Base-by-base conservation (phyloP, 2,113 vertebrate species). In the Anguilla rostrata region DNA sequence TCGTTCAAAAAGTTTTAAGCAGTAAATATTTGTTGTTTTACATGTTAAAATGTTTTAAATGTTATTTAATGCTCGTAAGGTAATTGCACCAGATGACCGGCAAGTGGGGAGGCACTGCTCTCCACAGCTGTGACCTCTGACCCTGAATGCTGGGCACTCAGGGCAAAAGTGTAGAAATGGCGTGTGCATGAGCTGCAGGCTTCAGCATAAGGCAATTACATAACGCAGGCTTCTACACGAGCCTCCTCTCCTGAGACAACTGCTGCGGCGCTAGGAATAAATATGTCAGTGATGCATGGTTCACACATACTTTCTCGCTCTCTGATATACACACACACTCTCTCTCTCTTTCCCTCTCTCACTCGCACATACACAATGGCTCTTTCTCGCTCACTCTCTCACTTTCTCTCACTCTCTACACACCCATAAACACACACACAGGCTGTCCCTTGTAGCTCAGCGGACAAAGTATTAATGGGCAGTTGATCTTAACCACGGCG, bases 21-120 rank as follows among this genome's bases (percentile, higher is more conserved):
- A 46, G 4, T 46, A 46, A 46, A 53, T 53, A 11, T 53, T 53
- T 53, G 49, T 53, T 53, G 7, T 14, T 53, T 53, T 12, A 53
- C 49, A 53, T 46, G 43, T 46, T 46, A 34, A 34, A 34, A 34
- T 46, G 1, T 46, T 46, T 46, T 0, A 53, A 53, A 53, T 53
- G 49, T 53, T 53, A 11, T 53, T 53, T 53, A 53, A 53, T 66
- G 60, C 18, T 22, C 60, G 0, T 2, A 57, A 57, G 56, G 39
- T 81, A 89, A 71, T 34, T 80, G 78, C 18, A 85, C 60, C 86
- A 57, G 56, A 18, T 29, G 49, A 29, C 87, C 89, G 90, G 88
- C 49, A 87, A 88, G 84, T 84, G 89, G 86, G 6, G 49, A 11
- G 49, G 49, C 49, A 53, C 49, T 53, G 71, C 60, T 66, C 5